Evolutionary conservation across 2,888 invertebrate species (phyloP).

Genomic region (Stictocephala bisonia): DNA sequence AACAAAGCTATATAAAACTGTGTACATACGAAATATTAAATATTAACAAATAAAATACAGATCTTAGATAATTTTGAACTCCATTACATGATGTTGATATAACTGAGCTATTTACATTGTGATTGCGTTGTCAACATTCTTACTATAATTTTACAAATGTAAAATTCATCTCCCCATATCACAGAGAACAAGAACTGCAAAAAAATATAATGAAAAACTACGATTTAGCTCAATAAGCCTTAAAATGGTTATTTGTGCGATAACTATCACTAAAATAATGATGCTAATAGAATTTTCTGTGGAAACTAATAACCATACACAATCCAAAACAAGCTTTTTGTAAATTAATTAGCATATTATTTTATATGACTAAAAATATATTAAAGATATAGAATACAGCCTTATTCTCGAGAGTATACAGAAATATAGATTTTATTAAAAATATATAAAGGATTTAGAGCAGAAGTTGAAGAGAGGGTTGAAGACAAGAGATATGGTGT

Average conservation of each 20-base stretch:
- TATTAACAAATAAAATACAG: too few relatives aligned
- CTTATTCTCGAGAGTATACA: constrained; percentile 29
- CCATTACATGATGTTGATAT: too few relatives aligned
- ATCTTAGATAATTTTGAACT: too few relatives aligned
- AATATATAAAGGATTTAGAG: constrained; percentile 37
- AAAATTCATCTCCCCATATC: constrained; percentile 20
- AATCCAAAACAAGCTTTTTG: constrained; percentile 40
- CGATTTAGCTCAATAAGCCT: not conserved
- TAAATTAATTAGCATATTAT: not conserved
- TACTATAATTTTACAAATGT: too few relatives aligned
- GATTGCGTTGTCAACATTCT: too few relatives aligned
- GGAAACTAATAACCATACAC: too few relatives aligned
- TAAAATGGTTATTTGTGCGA: too few relatives aligned
- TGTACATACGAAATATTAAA: constrained; percentile 24
- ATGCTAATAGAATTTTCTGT: not conserved
- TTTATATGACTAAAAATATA: constrained; percentile 10
- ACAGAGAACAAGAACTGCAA: constrained; percentile 29
- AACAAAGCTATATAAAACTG: constrained; percentile 29
- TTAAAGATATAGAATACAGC: constrained; percentile 14
- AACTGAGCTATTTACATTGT: too few relatives aligned
- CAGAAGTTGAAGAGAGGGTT: constrained; percentile 28
- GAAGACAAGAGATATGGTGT: constrained; percentile 29
- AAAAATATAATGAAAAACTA: not conserved
- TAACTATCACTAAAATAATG: not conserved
- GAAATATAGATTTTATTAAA: constrained; percentile 39